Evolutionary conservation across 2,797 vertebrate genomes (phyloP).

Genomic region (Gymnodraco acuticeps): DNA sequence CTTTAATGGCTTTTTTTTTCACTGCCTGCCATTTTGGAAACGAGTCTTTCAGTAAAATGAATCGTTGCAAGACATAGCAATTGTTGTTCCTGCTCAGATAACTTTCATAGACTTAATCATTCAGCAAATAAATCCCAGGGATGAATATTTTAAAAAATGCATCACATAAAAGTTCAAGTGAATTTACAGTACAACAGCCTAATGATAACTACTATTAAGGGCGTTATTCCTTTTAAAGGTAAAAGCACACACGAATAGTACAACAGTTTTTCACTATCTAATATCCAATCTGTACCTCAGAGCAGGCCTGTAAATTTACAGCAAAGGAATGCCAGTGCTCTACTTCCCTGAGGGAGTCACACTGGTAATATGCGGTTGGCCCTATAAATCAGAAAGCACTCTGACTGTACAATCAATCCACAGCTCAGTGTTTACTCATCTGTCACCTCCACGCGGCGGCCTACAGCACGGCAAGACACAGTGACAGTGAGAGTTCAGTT

Average conservation of each 20-base stretch:
- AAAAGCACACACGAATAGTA: constrained; percentile 10
- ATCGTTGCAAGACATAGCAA: constrained; percentile 22
- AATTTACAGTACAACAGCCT: too few relatives aligned
- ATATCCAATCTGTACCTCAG: constrained; percentile 32
- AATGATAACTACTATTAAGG: background rate
- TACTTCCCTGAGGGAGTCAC: constrained; percentile 33
- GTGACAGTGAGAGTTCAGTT: background rate
- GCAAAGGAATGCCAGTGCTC: constrained; percentile 26
- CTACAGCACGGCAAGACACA: background rate
- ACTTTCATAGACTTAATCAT: too few relatives aligned
- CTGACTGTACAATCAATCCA: constrained; percentile 55
- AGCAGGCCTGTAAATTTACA: constrained; percentile 39
- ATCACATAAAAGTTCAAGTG: too few relatives aligned
- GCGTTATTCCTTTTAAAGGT: background rate
- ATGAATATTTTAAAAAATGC: too few relatives aligned
- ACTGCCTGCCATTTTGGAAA: constrained; percentile 30
- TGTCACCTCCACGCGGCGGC: constrained; percentile 25
- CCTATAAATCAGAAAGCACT: constrained; percentile 62
- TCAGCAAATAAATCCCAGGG: too few relatives aligned
- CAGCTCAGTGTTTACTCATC: constrained; percentile 59
- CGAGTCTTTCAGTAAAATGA: constrained; percentile 15
- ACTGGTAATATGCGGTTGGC: constrained; percentile 55
- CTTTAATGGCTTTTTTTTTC: constrained; percentile 19
- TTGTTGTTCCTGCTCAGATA: background rate
- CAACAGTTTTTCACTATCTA: constrained; percentile 21